Evolutionary conservation across 2,888 invertebrate species (phyloP).

Genomic region (Sarcophaga subvicina): DNA sequence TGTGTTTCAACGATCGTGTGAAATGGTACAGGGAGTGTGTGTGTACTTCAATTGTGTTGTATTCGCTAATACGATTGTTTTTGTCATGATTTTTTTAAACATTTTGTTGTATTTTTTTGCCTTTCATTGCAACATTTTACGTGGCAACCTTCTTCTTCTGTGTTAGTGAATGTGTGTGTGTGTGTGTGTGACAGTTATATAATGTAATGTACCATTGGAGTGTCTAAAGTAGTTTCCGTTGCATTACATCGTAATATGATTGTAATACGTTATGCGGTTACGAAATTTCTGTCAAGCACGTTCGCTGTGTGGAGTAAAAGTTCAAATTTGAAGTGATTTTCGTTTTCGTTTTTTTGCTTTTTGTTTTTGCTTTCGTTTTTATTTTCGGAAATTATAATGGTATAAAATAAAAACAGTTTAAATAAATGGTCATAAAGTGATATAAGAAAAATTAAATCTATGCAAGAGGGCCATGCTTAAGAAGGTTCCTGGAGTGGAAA

Average conservation of each 20-base stretch:
- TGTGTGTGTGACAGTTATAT: neutral
- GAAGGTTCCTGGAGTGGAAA: no score
- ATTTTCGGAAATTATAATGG: no score
- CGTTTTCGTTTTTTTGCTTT: neutral
- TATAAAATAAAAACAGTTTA: no score
- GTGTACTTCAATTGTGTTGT: conserved; percentile 26
- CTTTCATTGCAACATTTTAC: conserved; percentile 22
- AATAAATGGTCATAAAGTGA: no score
- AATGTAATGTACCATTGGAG: conserved; percentile 10
- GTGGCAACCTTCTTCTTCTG: conserved; percentile 43
- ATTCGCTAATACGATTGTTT: conserved; percentile 46
- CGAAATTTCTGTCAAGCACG: conserved; percentile 24
- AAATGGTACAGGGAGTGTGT: conserved; percentile 27
- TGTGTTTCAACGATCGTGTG: neutral
- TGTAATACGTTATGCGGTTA: conserved; percentile 39
- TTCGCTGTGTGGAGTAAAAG: neutral
- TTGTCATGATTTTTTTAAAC: conserved; percentile 44
- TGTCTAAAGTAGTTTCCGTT: conserved; percentile 57
- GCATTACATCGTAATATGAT: conserved; percentile 31
- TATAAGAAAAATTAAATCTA: no score
- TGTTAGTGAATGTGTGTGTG: neutral
- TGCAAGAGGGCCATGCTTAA: no score
- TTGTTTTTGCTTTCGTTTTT: no score
- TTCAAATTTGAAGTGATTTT: conserved; percentile 32
- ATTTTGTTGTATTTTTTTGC: conserved; percentile 22